Percentiles rank a stretch among this genome's conserved stretches.
These are phyloP conservation scores for Columba janthina DNA, from an alignment of 2,113 vertebrate species.

Conservation along the genomic window DNA sequence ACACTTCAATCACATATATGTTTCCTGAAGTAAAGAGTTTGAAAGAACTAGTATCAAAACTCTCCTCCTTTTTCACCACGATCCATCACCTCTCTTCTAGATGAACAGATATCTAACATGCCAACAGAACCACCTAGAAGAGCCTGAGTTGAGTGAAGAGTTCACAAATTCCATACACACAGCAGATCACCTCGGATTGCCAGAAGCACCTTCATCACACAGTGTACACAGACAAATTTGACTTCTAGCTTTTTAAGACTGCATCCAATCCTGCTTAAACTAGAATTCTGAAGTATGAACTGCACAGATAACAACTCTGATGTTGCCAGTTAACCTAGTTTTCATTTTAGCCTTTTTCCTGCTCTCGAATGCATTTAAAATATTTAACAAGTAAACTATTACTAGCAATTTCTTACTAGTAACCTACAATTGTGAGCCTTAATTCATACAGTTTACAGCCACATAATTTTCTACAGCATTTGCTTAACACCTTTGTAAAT, in stretches of 20 bases:
- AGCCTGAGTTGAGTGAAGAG: background rate
- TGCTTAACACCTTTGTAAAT: background rate
- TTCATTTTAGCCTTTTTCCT: background rate
- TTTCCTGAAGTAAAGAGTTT: background rate
- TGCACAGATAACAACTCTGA: background rate
- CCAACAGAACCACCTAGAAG: background rate
- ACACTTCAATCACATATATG: background rate
- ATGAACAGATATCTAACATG: background rate
- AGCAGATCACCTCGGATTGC: rapidly evolving
- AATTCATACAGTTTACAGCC: background rate
- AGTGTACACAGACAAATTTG: background rate
- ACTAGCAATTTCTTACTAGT: background rate
- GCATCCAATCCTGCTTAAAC: background rate
- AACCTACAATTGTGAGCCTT: background rate
- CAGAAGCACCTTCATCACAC: background rate
- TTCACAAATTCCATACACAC: background rate
- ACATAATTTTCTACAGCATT: background rate
- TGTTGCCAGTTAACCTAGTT: background rate
- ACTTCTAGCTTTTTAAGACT: background rate
- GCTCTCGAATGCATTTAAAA: background rate
- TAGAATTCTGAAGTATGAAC: background rate
- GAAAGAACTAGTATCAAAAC: background rate
- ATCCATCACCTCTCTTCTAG: background rate
- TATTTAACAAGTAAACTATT: background rate
- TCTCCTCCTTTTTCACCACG: background rate